A percentile compares a stretch with the other conserved stretches of the same genome.
These are phyloP conservation scores for Montipora cactus DNA, from an alignment of 64 coral and sea anemone genomes.

Conservation along the genomic window DNA sequence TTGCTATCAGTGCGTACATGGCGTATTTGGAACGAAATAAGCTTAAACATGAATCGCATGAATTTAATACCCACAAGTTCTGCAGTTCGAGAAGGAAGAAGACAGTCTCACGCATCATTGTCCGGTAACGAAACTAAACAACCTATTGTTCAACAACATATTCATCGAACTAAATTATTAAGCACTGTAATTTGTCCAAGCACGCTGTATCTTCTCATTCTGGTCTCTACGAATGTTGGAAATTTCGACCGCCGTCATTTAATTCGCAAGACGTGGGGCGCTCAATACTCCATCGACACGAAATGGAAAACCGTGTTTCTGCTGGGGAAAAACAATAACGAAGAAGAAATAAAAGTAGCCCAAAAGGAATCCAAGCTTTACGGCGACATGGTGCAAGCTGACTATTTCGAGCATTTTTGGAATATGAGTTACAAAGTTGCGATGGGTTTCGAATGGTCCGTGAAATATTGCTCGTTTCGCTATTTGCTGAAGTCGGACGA, in stretches of 20 bases:
- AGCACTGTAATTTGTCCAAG: conserved; percentile 47
- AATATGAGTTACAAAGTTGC: conserved; percentile 75
- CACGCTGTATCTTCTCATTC: conserved; percentile 52
- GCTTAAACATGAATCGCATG: not conserved
- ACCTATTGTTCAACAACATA: not conserved
- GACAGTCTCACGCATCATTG: not conserved
- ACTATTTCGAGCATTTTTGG: conserved; percentile 58
- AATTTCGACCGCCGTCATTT: conserved; percentile 60
- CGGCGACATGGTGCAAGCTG: conserved; percentile 68
- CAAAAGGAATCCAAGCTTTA: conserved; percentile 49
- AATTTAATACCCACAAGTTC: not conserved
- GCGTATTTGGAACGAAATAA: conserved; percentile 44
- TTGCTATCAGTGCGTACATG: conserved; percentile 29
- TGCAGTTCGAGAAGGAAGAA: not conserved
- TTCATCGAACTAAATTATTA: conserved; percentile 47
- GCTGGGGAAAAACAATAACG: conserved; percentile 52
- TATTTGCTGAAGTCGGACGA: conserved; percentile 81
- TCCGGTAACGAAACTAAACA: not conserved
- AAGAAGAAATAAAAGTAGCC: conserved; percentile 45
- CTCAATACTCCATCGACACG: conserved; percentile 33
- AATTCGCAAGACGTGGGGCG: conserved; percentile 83
- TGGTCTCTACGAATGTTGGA: conserved; percentile 76
- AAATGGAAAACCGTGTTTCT: conserved; percentile 79
- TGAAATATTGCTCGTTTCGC: conserved; percentile 63
- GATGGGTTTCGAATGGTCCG: conserved; percentile 75